Evolutionary conservation across 2,797 vertebrate species (phyloP), one percentile per base, ranked within the genome.

Genomic region (Danio kyathit): DNA sequence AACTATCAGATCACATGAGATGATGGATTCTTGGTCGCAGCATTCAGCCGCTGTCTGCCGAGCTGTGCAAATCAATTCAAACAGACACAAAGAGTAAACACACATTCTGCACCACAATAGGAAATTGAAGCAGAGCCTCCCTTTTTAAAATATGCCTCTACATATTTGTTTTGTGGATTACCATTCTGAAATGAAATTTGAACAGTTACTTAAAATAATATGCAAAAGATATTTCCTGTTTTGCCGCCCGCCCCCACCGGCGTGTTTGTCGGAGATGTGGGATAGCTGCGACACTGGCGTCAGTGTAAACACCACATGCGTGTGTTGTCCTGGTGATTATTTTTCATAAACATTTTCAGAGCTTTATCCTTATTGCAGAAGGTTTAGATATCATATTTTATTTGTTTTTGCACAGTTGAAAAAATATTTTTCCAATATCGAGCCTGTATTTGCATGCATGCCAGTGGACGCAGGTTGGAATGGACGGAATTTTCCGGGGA

Each of bases 51-150:
- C 94, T 95, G 93, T 96, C 94, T 93, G 93, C 93, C 92, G 92
- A 95, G 93, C 94, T 94, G 94, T 95, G 95, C 95, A 95, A 95
- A 96, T 96, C 95, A 96, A 96, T 95, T 96, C 95, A 94, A 95
- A 95, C 95, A 96, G 95, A 96, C 95, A 94, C 95, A 95, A 94
- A 91, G 86, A 95, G 93, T 94, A 95, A 95, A 96, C 94, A 94
- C 93, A 92, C 91, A 87, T 82, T 86, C 86, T 89, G 91, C 91
- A 88, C 92, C 92, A 93, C 93, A 94, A 94, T 94, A 93, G 94
- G 94, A 94, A 95, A 95, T 94, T 93, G 94, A 94, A 93, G 91
- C 90, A 85, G 88, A 89, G 91, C 89, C 90, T 91, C 89, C 88
- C 86, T 91, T 92, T 93, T 93, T 92, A 90, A 94, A 93, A 94